phyloP scores from a whole-genome alignment of 2,113 vertebrate species.

The Tichodroma muraria region DNA sequence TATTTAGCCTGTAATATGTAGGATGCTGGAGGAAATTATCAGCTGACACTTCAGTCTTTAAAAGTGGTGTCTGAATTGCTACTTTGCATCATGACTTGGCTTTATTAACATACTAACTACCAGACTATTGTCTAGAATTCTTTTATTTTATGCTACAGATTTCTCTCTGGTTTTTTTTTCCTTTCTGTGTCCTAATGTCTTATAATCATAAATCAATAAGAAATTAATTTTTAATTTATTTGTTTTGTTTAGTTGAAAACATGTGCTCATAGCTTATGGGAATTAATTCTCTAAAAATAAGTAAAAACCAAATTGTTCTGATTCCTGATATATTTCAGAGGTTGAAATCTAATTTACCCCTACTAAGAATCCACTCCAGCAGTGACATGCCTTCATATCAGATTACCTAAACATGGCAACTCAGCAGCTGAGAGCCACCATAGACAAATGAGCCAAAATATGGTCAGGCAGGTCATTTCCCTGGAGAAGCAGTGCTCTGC shows the following conservation, averaged over 20 bases:
- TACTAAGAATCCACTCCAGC: not conserved
- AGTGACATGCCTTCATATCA: not conserved
- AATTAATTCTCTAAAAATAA: not conserved
- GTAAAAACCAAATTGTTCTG: not conserved
- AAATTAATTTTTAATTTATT: not conserved
- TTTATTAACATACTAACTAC: not conserved
- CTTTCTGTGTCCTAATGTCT: rapidly evolving
- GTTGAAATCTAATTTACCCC: not conserved
- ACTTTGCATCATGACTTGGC: not conserved
- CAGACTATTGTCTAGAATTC: not conserved
- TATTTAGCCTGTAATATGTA: not conserved
- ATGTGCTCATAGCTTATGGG: not conserved
- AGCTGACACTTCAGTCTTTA: not conserved
- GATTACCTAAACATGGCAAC: not conserved
- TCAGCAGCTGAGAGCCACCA: not conserved
- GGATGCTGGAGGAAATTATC: not conserved
- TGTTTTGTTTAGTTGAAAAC: not conserved
- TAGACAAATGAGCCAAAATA: not conserved
- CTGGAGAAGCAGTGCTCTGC: not conserved
- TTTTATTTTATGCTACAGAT: not conserved
- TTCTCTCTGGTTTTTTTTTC: no score
- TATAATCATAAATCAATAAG: not conserved
- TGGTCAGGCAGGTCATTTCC: not conserved
- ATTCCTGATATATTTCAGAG: not conserved
- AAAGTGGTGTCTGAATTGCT: not conserved